Conservation (phyloP, 2,113 vertebrate genomes). For the Ailurus styani region DNA sequence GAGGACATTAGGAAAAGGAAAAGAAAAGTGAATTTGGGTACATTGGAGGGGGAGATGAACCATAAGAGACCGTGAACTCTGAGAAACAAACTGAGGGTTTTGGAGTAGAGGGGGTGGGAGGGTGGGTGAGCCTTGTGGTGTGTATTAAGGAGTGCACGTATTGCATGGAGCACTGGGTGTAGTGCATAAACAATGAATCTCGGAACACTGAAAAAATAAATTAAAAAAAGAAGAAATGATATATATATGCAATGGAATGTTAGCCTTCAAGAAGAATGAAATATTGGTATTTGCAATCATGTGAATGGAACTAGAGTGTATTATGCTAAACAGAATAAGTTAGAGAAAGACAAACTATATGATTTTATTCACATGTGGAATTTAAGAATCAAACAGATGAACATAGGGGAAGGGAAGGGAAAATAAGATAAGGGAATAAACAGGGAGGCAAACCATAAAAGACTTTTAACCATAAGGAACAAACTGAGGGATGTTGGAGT, state of each 20-base stretch:
- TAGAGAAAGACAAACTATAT: background rate
- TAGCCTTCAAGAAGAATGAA: background rate
- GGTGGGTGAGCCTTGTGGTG: no score
- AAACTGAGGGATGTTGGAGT: background rate
- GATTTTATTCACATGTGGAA: background rate
- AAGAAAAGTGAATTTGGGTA: no score
- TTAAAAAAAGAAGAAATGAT: background rate
- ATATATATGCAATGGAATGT: background rate
- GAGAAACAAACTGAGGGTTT: no score
- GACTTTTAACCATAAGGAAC: background rate
- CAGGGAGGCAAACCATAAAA: background rate
- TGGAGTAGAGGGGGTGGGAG: no score
- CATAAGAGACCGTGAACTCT: no score
- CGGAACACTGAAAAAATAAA: no score
- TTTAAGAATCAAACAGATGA: background rate
- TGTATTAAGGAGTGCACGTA: no score
- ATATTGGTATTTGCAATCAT: background rate
- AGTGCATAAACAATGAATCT: no score
- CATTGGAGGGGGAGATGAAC: no score
- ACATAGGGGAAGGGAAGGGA: background rate
- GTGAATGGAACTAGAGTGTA: background rate
- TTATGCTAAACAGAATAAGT: background rate
- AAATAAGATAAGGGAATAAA: background rate
- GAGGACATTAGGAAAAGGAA: no score
- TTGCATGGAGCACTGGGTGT: no score